phyloP scores from a whole-genome alignment of 2,888 invertebrate species.

The Ormyrus thymus region DNA sequence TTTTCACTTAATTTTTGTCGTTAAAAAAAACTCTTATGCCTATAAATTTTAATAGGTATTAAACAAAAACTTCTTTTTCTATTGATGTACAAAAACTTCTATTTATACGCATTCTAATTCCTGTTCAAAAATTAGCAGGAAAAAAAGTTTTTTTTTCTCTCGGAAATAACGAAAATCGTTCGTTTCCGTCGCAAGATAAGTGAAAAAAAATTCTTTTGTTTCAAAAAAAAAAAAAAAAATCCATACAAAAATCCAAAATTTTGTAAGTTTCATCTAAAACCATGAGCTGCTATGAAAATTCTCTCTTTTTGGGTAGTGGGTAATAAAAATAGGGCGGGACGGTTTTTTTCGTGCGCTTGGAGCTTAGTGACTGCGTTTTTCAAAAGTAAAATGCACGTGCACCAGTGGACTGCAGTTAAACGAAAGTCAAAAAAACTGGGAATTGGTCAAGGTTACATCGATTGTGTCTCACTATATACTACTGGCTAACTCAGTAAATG shows the following conservation, averaged over 20 bases:
- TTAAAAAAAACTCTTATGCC: slow-evolving; percentile 19
- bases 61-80: slow-evolving; percentile 7
- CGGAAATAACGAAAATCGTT: not conserved
- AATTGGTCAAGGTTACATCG: slow-evolving; percentile 46
- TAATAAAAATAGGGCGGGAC: not conserved
- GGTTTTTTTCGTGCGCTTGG: slow-evolving; percentile 42
- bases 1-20: slow-evolving; percentile 18
- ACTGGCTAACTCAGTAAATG: slow-evolving; percentile 52
- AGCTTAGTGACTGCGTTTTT: slow-evolving; percentile 42
- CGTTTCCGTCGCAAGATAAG: not conserved
- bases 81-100: not conserved
- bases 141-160: not conserved
- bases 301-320: slow-evolving; percentile 59
- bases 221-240: not conserved
- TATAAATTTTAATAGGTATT: slow-evolving; percentile 22
- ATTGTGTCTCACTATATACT: slow-evolving; percentile 44
- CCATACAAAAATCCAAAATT: slow-evolving; percentile 5
- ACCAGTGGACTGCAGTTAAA: slow-evolving; percentile 49
- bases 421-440: slow-evolving; percentile 48
- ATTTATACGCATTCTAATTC: slow-evolving; percentile 11
- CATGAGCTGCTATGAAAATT: slow-evolving; percentile 67
- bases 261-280: not conserved
- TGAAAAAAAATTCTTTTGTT: slow-evolving; percentile 1
- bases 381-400: slow-evolving; percentile 53
- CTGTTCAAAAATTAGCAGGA: slow-evolving; percentile 11